These are phyloP conservation scores for Neosalanx taihuensis DNA, from an alignment of 2,797 vertebrate species.

Conservation along the genomic window DNA sequence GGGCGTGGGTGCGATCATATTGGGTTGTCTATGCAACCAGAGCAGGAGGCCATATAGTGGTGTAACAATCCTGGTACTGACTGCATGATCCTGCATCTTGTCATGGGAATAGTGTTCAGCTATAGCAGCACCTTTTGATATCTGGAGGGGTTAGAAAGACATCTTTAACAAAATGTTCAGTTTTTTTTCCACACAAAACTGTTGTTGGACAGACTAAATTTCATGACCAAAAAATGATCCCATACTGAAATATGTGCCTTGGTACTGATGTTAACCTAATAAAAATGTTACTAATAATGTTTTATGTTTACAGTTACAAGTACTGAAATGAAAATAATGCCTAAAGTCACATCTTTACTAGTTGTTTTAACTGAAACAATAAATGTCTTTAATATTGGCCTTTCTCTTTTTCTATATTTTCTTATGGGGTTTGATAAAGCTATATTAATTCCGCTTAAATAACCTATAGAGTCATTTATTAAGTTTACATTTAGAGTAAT, in stretches of 20 bases:
- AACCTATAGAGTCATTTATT: no score
- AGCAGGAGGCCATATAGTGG: not conserved
- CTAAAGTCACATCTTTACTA: no score
- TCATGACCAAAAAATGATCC: constrained; percentile 4
- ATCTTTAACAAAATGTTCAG: constrained; percentile 39
- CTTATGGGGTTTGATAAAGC: no score
- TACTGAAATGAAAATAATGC: not conserved
- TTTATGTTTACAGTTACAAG: not conserved
- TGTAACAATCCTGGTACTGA: not conserved
- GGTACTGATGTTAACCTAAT: not conserved
- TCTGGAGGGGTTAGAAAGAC: not conserved
- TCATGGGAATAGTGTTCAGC: not conserved
- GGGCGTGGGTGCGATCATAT: not conserved
- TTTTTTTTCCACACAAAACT: constrained; percentile 4
- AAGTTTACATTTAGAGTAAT: no score
- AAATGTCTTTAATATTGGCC: no score
- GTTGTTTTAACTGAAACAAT: no score
- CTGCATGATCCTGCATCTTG: not conserved
- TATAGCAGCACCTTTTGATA: not conserved
- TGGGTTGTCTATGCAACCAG: not conserved
- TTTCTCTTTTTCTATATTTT: no score
- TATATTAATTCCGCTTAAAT: no score
- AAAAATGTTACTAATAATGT: not conserved
- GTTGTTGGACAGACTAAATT: not conserved
- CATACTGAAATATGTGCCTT: constrained; percentile 14